Percentiles rank a stretch among this genome's conserved stretches.
phyloP scores from a whole-genome alignment of 2,888 invertebrate species.

The Oxycera nigricornis region DNA sequence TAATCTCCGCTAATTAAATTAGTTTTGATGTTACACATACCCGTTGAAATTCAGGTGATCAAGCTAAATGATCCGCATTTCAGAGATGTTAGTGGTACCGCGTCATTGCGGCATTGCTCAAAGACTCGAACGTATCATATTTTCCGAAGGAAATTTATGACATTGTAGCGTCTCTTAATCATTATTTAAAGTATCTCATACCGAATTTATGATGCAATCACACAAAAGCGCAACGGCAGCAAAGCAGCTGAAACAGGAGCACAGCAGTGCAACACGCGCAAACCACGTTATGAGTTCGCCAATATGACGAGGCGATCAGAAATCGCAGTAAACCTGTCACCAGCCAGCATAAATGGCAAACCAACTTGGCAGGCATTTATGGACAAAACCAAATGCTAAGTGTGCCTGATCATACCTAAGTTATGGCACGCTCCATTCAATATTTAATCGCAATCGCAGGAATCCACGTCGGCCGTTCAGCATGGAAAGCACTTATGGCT shows the following conservation, averaged over 20 bases:
- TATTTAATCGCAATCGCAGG: conserved; percentile 34
- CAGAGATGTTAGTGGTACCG: not conserved
- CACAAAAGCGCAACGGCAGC: not conserved
- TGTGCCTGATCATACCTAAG: conserved; percentile 44
- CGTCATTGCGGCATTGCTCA: not conserved
- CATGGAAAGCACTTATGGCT: not conserved
- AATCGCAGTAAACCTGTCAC: conserved; percentile 44
- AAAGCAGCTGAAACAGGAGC: conserved; percentile 20
- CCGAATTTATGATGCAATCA: conserved; percentile 35
- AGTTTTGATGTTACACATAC: no score
- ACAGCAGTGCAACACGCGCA: not conserved
- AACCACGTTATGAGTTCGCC: not conserved
- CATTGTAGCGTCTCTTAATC: conserved; percentile 26
- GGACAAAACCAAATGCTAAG: conserved; percentile 45
- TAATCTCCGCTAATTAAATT: no score
- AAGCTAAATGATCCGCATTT: not conserved
- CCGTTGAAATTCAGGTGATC: no score
- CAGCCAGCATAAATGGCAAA: conserved; percentile 44
- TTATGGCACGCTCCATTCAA: conserved; percentile 47
- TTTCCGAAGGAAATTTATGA: conserved; percentile 22
- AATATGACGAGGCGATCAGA: conserved; percentile 26
- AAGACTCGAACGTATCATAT: conserved; percentile 20
- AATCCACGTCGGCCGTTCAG: not conserved
- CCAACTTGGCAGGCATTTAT: conserved; percentile 43
- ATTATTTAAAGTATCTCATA: conserved; percentile 36